A percentile compares a stretch with the other conserved stretches of the same genome.
Conservation (phyloP, 2,113 vertebrate genomes). For the Anser cygnoides region DNA sequence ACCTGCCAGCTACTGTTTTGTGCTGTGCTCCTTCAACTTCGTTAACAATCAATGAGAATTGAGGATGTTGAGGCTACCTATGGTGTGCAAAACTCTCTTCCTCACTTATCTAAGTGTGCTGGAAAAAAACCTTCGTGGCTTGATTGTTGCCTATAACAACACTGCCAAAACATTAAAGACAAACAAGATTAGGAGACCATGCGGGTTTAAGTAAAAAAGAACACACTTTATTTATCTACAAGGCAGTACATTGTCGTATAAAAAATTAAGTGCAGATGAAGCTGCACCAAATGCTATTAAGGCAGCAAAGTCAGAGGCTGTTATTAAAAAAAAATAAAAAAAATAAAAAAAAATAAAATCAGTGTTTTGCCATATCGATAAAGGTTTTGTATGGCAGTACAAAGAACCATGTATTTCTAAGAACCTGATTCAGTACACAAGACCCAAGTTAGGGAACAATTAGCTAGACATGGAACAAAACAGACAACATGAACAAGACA, state of each 20-base stretch:
- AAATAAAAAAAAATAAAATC: slow-evolving; percentile 62
- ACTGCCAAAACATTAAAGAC: neutral
- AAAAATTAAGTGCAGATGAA: slow-evolving; percentile 85
- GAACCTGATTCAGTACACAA: slow-evolving; percentile 54
- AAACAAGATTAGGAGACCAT: slow-evolving; percentile 34
- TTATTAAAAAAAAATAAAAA: slow-evolving; percentile 43
- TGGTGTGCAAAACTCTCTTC: neutral
- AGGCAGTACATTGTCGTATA: slow-evolving; percentile 90
- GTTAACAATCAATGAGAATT: neutral
- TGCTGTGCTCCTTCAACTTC: neutral
- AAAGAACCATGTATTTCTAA: slow-evolving; percentile 52
- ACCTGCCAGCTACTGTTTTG: neutral
- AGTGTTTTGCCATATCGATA: slow-evolving; percentile 60
- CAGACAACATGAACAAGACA: slow-evolving; percentile 77
- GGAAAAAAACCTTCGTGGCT: neutral
- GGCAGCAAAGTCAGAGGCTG: slow-evolving; percentile 78
- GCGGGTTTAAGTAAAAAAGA: slow-evolving; percentile 76
- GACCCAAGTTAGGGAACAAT: slow-evolving; percentile 62
- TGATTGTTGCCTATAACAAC: neutral
- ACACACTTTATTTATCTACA: slow-evolving; percentile 95
- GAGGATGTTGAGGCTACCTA: neutral
- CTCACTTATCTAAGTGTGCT: neutral
- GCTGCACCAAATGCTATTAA: slow-evolving; percentile 83
- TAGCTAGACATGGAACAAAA: slow-evolving; percentile 74
- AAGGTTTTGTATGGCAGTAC: slow-evolving; percentile 68